Conservation (phyloP, 1,140 invertebrate species). For the Zaprionus gabonicus region DNA sequence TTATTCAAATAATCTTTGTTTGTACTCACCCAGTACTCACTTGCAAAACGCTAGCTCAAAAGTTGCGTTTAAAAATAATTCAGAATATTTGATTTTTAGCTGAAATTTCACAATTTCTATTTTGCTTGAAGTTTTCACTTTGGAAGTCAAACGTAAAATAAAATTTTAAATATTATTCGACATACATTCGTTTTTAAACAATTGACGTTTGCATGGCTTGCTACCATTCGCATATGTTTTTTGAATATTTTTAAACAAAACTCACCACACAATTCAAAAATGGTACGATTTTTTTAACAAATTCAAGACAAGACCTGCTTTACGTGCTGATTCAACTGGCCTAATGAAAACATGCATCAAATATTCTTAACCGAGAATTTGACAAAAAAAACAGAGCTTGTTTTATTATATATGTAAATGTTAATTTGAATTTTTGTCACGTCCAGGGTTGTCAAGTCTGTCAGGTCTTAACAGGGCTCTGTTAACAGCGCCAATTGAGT, state of each 20-base stretch:
- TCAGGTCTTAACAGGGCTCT: not conserved
- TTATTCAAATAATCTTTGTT: not conserved
- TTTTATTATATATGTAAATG: not conserved
- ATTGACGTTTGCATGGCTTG: constrained; percentile 14
- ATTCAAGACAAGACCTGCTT: constrained; percentile 53
- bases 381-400: constrained; percentile 10
- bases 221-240: constrained; percentile 11
- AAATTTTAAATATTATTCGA: not conserved
- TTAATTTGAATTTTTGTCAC: not conserved
- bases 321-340: constrained; percentile 51
- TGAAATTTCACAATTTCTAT: constrained; percentile 28
- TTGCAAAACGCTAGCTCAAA: constrained; percentile 13
- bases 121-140: constrained; percentile 25
- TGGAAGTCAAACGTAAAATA: constrained; percentile 36
- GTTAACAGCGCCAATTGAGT: constrained; percentile 34
- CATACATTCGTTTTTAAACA: not conserved
- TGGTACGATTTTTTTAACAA: constrained; percentile 35
- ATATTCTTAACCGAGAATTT: not conserved
- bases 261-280: constrained; percentile 48
- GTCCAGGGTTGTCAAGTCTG: not conserved
- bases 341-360: constrained; percentile 3
- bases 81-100: constrained; percentile 10
- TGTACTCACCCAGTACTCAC: constrained; percentile 28
- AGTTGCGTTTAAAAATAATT: constrained; percentile 15
- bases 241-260: constrained; percentile 10